Conservation (phyloP, 2,113 vertebrate species). For the Pomatorhinus ruficollis region DNA sequence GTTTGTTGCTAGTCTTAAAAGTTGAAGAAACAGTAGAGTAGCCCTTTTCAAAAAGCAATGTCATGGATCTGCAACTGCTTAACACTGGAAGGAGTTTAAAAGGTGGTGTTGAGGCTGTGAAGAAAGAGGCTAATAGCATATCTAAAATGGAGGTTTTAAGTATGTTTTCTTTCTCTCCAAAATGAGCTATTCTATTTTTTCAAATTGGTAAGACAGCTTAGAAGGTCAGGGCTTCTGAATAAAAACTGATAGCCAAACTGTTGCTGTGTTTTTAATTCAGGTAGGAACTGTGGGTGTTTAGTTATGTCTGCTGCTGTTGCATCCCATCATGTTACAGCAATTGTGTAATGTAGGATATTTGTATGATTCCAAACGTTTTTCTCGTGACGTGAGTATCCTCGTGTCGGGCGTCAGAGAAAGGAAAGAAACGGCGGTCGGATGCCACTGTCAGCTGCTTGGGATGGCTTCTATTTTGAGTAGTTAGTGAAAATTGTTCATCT, state of each 20-base stretch:
- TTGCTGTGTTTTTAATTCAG: background rate
- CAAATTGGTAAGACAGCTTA: background rate
- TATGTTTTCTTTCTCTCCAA: background rate
- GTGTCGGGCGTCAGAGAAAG: background rate
- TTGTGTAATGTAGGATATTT: background rate
- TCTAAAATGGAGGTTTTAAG: background rate
- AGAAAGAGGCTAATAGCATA: background rate
- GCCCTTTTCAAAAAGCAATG: background rate
- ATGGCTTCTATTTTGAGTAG: constrained; percentile 1
- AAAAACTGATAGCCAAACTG: background rate
- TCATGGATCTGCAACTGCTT: background rate
- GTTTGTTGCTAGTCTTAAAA: background rate
- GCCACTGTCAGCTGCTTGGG: background rate
- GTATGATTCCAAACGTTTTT: background rate
- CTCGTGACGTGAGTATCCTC: background rate
- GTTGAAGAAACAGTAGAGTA: background rate
- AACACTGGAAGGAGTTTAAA: background rate
- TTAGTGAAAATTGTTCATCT: background rate
- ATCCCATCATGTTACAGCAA: background rate
- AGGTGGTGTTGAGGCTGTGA: background rate
- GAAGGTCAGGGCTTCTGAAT: background rate
- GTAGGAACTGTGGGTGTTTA: background rate
- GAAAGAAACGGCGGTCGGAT: background rate
- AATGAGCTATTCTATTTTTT: background rate
- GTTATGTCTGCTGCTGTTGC: background rate